phyloP scores from a whole-genome alignment of 2,797 vertebrate genomes.

The Megalops cyprinoides region DNA sequence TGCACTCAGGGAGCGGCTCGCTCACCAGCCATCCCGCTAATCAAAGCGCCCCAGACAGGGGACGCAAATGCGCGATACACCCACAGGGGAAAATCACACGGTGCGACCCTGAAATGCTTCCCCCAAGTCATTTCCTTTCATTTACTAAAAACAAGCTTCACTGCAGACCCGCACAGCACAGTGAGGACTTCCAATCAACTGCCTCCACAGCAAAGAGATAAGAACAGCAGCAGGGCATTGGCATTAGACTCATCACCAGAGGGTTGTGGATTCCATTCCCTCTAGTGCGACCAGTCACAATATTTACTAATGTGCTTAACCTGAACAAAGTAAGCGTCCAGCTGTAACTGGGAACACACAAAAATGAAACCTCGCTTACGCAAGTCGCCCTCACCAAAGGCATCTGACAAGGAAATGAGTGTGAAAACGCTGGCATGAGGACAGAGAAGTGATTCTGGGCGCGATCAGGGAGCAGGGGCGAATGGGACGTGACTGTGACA shows the following conservation, averaged over 20 bases:
- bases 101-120: neutral
- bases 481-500: no score
- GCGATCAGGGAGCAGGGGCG: no score
- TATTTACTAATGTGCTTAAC: neutral
- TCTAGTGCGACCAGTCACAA: neutral
- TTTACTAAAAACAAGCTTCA: neutral
- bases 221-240: no score
- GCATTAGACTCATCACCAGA: neutral
- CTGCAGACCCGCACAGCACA: neutral
- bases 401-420: no score
- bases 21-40: no score
- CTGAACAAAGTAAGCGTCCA: neutral
- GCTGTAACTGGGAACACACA: neutral
- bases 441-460: no score
- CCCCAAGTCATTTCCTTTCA: neutral
- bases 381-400: no score
- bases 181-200: neutral
- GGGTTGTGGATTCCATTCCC: neutral
- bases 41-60: neutral
- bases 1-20: constrained; percentile 3
- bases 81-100: neutral
- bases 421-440: no score
- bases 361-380: no score
- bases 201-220: no score
- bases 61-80: neutral